phyloP scores from a whole-genome alignment of 2,113 vertebrate species.

The Plectropomus leopardus region DNA sequence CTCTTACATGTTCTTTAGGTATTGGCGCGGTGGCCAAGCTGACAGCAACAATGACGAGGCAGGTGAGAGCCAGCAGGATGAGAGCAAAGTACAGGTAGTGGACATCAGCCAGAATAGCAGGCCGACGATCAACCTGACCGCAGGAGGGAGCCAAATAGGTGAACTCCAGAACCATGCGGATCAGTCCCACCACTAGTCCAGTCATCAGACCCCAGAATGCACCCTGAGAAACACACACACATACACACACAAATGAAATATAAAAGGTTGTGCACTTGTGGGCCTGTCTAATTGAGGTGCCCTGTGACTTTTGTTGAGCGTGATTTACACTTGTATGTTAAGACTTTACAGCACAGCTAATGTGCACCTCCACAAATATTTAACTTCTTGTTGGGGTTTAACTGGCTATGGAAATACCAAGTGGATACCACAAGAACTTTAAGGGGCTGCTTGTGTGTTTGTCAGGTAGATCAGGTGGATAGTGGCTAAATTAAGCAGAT shows the following conservation, averaged over 20 bases:
- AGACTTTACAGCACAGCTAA: too few relatives aligned
- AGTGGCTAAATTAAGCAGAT: too few relatives aligned
- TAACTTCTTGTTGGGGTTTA: too few relatives aligned
- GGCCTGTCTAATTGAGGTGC: neutral
- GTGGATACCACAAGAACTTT: too few relatives aligned
- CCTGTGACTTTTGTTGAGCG: neutral
- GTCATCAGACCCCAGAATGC: slow-evolving; percentile 96
- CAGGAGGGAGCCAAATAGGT: slow-evolving; percentile 86
- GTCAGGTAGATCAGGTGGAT: too few relatives aligned
- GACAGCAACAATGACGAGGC: slow-evolving; percentile 80
- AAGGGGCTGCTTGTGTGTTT: too few relatives aligned
- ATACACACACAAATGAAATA: neutral
- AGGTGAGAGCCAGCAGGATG: slow-evolving; percentile 88
- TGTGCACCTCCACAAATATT: too few relatives aligned
- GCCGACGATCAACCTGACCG: slow-evolving; percentile 89
- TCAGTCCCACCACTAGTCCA: slow-evolving; percentile 86
- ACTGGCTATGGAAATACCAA: too few relatives aligned
- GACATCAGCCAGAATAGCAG: slow-evolving; percentile 87
- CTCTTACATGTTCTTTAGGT: slow-evolving; percentile 88
- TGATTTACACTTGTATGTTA: too few relatives aligned
- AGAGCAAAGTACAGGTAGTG: slow-evolving; percentile 97
- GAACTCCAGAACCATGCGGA: slow-evolving; percentile 93
- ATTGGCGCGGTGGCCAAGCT: slow-evolving; percentile 90
- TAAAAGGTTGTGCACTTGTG: neutral
- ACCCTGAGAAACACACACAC: slow-evolving; percentile 85